Conservation (phyloP, 1,140 invertebrate genomes). For the Drosophila willistoni region DNA sequence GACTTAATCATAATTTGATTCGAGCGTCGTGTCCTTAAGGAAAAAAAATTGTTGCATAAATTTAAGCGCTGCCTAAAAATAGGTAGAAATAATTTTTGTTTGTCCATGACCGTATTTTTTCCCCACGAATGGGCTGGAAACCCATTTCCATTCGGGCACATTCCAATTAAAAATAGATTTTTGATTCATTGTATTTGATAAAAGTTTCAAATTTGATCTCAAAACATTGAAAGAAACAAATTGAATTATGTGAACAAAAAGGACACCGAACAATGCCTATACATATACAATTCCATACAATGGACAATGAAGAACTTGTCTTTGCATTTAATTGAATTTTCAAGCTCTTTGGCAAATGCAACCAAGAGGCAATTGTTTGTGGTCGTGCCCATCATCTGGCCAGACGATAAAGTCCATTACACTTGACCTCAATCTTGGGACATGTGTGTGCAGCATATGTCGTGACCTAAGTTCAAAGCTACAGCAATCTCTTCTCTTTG, state of each 20-base stretch:
- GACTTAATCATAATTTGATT: constrained; percentile 64
- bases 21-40: constrained; percentile 49
- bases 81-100: constrained; percentile 11
- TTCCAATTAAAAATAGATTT: constrained; percentile 1
- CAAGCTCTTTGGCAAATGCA: neutral
- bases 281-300: neutral
- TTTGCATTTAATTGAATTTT: constrained; percentile 3
- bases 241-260: neutral
- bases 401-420: constrained; percentile 49
- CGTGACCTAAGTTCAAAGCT: constrained; percentile 42
- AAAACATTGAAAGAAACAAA: neutral
- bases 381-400: neutral
- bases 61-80: constrained; percentile 51
- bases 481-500: constrained; percentile 19
- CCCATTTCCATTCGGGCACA: neutral
- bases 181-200: neutral
- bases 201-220: neutral
- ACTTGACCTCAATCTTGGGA: constrained; percentile 34
- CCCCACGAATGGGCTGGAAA: neutral
- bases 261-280: neutral
- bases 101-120: neutral
- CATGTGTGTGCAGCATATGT: constrained; percentile 21
- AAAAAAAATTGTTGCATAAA: constrained; percentile 50
- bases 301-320: neutral
- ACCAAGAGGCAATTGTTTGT: constrained; percentile 34